Evolutionary conservation across 1,140 invertebrate genomes (phyloP), one percentile per base, ranked within the genome.

Genomic region (Lordiphosa collinella): DNA sequence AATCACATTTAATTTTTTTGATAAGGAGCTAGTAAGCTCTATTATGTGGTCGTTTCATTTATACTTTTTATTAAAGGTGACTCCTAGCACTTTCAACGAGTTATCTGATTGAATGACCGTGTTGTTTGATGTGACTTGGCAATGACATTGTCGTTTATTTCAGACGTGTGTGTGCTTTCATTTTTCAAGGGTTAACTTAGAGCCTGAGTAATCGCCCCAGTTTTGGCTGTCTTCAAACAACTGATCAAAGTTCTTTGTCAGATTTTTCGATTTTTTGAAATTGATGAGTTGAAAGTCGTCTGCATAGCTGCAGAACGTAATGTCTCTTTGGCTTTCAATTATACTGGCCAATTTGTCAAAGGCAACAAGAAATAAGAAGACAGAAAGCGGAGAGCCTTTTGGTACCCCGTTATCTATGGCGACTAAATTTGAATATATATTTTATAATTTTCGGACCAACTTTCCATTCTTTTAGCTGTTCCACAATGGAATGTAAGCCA

Each of bases 381-480:
- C 63, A 1, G 52, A 66, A 9, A 60, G n/a, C 6, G 56, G 63
- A 2, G 63, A 60, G 9, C 47, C 51, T 47, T 67, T 57, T 29
- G 48, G 57, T 3, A 61, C 48, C 1, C 64, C 64, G 18, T 68
- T 62, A 9, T 41, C 2, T 11, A 62, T 6, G 14, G 32, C 8
- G 34, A 34, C 31, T 7, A 11, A 1, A 18, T 38, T n/a, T 7
- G 32, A 48, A 13, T 13, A 47, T n/a, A 31, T 55, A 56, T 3
- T 48, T 55, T 1, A 57, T 54, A 8, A 60, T 56, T 51, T 60
- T 48, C 0, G 38, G 44, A 2, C 51, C 56, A 11, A 61, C 16
- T 34, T 61, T 60, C 46, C 56, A 52, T 47, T 16, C 32, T 7
- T 36, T 47, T 25, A 60, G 40, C 35, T 60, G 36, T 2, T 66